Evolutionary conservation across 2,113 vertebrate species (phyloP).

Genomic region (Caranx melampygus): DNA sequence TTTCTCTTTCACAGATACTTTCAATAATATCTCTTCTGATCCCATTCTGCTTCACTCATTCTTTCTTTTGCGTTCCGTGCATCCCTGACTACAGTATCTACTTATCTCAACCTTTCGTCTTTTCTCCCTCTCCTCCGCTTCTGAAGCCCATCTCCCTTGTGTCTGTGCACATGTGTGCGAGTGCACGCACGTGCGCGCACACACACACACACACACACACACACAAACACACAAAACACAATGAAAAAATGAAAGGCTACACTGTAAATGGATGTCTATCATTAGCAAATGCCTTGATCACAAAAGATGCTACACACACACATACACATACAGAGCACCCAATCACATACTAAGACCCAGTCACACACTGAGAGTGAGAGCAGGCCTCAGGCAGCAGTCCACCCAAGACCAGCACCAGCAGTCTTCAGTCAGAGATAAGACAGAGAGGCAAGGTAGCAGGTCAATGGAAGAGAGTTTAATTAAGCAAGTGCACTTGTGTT

Average conservation of each 20-base stretch:
- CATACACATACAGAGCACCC: background rate
- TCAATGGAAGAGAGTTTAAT: slow-evolving; percentile 36
- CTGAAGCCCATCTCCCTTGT: background rate
- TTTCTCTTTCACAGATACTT: slow-evolving; percentile 51
- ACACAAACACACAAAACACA: background rate
- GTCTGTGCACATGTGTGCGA: too few relatives aligned
- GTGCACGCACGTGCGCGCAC: too few relatives aligned
- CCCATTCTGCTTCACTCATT: slow-evolving; percentile 39
- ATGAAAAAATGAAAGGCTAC: background rate
- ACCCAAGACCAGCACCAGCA: slow-evolving; percentile 15
- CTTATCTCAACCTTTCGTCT: slow-evolving; percentile 22
- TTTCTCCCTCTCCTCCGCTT: background rate
- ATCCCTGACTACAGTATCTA: slow-evolving; percentile 29
- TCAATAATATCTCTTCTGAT: slow-evolving; percentile 49
- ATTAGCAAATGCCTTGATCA: slow-evolving; percentile 9
- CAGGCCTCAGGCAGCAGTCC: slow-evolving; percentile 23
- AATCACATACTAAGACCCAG: slow-evolving; percentile 8
- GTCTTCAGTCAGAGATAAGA: slow-evolving; percentile 42
- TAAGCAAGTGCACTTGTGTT: slow-evolving; percentile 21
- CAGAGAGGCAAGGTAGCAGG: slow-evolving; percentile 38
- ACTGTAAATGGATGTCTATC: background rate
- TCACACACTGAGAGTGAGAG: slow-evolving; percentile 9
- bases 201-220: background rate
- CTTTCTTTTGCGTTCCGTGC: slow-evolving; percentile 35
- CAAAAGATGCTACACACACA: background rate